phyloP scores from a whole-genome alignment of 2,113 vertebrate genomes.

The Serinus canaria region DNA sequence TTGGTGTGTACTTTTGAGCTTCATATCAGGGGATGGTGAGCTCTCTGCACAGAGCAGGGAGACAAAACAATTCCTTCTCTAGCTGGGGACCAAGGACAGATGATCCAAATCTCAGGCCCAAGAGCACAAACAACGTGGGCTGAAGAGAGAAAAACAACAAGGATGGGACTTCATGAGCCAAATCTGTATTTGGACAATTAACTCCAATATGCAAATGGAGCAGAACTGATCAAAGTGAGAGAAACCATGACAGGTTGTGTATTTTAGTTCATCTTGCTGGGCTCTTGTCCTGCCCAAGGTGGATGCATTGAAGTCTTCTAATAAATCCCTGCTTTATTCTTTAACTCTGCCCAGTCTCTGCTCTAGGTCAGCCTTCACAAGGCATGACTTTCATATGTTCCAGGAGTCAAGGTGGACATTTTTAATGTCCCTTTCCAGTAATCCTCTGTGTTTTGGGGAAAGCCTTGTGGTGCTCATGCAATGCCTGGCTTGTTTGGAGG shows the following conservation, averaged over 20 bases:
- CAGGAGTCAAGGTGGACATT: rapidly evolving
- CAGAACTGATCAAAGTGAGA: neutral
- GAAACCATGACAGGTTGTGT: rapidly evolving
- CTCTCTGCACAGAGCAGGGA: neutral
- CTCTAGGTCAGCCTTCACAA: neutral
- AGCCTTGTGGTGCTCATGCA: rapidly evolving
- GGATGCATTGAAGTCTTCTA: neutral
- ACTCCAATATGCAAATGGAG: neutral
- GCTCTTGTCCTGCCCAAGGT: neutral
- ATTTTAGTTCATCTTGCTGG: neutral
- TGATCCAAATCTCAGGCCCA: neutral
- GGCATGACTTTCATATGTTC: neutral
- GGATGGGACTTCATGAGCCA: neutral
- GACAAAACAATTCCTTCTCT: neutral
- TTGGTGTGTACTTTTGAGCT: neutral
- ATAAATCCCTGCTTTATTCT: neutral
- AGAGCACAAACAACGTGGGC: neutral
- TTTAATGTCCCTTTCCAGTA: neutral
- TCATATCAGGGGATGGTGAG: neutral
- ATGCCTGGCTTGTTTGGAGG: neutral
- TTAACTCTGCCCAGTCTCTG: neutral
- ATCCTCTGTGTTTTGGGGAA: neutral
- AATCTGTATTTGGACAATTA: neutral
- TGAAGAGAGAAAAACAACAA: neutral
- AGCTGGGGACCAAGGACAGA: neutral